Evolutionary conservation across 2,113 vertebrate genomes (phyloP).

Genomic region (Propithecus coquereli): DNA sequence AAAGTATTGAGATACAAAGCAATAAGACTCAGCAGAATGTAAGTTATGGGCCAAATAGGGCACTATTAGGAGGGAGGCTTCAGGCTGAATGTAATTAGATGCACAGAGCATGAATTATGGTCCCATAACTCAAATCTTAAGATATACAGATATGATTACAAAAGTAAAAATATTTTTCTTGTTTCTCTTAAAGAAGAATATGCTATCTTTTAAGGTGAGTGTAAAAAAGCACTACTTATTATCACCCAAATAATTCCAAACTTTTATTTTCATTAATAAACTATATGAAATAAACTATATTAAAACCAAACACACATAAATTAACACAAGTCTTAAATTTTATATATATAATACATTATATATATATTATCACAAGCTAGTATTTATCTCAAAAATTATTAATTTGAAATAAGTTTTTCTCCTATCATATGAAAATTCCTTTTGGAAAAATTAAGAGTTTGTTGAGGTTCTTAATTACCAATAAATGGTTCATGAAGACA

Average conservation of each 20-base stretch:
- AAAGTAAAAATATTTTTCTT: not conserved
- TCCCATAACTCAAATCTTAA: constrained; percentile 45
- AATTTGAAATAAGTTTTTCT: not conserved
- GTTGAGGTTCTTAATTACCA: not conserved
- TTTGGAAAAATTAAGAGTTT: not conserved
- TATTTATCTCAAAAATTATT: not conserved
- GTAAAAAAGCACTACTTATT: not conserved
- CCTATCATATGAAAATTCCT: not conserved
- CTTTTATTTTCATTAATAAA: constrained; percentile 13
- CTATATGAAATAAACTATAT: not conserved
- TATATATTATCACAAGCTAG: not conserved
- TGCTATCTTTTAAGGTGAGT: not conserved
- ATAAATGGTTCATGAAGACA: not conserved
- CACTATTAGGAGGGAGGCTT: not conserved
- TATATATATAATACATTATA: not conserved
- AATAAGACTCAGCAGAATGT: constrained; percentile 20
- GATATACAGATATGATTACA: not conserved
- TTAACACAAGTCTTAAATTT: not conserved
- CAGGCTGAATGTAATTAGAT: not conserved
- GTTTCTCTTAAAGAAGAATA: not conserved
- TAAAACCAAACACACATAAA: not conserved
- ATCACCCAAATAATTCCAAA: not conserved
- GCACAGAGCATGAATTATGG: not conserved
- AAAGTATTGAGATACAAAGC: constrained; percentile 10
- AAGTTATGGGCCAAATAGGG: constrained; percentile 28